Percentiles rank a stretch among this genome's conserved stretches.
Evolutionary conservation across 2,888 invertebrate genomes (phyloP).

Genomic region (Biston betularia): DNA sequence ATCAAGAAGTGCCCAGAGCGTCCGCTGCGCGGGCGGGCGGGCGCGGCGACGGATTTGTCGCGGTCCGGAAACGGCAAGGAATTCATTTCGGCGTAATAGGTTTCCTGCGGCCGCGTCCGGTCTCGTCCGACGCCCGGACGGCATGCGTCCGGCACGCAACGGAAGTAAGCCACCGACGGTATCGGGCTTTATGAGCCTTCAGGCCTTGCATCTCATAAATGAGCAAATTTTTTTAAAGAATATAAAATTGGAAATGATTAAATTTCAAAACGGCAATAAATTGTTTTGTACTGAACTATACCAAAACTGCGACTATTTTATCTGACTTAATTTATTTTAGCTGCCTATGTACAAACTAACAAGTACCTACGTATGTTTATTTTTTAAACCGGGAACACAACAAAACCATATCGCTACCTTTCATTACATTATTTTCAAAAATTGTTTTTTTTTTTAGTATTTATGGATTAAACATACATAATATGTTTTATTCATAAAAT

Average conservation of each 20-base stretch:
- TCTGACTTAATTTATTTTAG: too few species aligned
- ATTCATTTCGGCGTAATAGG: constrained; percentile 86
- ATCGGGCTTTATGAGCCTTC: constrained; percentile 36
- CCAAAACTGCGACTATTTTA: too few species aligned
- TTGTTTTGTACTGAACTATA: background rate
- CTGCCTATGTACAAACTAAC: too few species aligned
- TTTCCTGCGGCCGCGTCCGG: constrained; percentile 82
- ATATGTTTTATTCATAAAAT: too few species aligned
- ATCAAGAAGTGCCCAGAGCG: constrained; percentile 68
- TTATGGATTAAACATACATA: too few species aligned
- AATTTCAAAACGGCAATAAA: background rate
- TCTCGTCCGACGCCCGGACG: constrained; percentile 68
- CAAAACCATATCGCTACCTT: too few species aligned
- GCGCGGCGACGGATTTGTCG: constrained; percentile 77
- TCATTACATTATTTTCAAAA: too few species aligned
- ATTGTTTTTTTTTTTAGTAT: too few species aligned
- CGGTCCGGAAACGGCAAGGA: constrained; percentile 81
- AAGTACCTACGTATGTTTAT: too few species aligned
- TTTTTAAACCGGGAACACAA: too few species aligned
- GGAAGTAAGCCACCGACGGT: constrained; percentile 53
- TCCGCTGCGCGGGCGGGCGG: constrained; percentile 68
- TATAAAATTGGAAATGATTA: background rate
- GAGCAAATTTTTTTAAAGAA: background rate
- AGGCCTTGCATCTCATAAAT: constrained; percentile 22
- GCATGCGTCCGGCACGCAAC: constrained; percentile 72